phyloP scores from a whole-genome alignment of 64 coral and sea anemone species.

The Cladopsammia gracilis region DNA sequence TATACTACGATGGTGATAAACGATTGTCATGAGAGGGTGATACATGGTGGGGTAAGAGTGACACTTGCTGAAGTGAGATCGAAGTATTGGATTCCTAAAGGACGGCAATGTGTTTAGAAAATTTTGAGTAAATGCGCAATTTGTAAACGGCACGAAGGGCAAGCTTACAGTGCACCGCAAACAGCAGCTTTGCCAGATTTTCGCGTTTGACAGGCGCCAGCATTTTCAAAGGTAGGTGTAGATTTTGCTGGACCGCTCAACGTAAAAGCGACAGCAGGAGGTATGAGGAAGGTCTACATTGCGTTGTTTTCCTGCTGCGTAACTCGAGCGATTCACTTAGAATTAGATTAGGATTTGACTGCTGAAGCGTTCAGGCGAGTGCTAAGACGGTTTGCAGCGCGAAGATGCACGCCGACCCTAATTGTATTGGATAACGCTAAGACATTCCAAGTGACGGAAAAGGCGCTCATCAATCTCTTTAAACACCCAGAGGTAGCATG shows the following conservation, averaged over 20 bases:
- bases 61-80: constrained; percentile 50
- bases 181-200: constrained; percentile 38
- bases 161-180: constrained; percentile 9
- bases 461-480: background rate
- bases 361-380: constrained; percentile 16
- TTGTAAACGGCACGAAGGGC: constrained; percentile 6
- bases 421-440: constrained; percentile 51
- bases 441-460: constrained; percentile 13
- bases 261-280: constrained; percentile 25
- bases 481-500: background rate
- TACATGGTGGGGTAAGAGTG: constrained; percentile 47
- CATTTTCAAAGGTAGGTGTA: constrained; percentile 64
- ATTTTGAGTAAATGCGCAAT: constrained; percentile 12
- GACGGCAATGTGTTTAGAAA: constrained; percentile 40
- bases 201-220: background rate
- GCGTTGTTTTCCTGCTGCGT: constrained; percentile 62
- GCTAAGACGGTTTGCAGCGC: constrained; percentile 5
- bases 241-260: no score
- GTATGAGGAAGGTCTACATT: background rate
- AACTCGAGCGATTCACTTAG: constrained; percentile 39
- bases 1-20: constrained; percentile 45
- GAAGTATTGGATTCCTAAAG: constrained; percentile 46
- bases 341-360: constrained; percentile 24
- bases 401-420: background rate
- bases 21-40: constrained; percentile 51